phyloP scores from a whole-genome alignment of 2,888 invertebrate genomes.

The Dromius quadrimaculatus region DNA sequence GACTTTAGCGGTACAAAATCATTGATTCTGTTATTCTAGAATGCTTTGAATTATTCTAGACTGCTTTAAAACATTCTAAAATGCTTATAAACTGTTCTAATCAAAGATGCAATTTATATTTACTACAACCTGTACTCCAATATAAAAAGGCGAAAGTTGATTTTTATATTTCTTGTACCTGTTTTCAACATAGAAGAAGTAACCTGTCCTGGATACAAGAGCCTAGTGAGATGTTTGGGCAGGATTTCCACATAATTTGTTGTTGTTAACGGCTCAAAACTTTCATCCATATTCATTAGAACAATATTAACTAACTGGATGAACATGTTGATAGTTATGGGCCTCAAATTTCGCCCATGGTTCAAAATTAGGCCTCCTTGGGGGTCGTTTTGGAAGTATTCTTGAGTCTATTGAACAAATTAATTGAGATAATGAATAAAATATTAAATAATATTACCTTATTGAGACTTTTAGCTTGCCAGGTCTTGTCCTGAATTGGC shows the following conservation, averaged over 20 bases:
- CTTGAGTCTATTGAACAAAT: slow-evolving; percentile 29
- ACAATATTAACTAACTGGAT: slow-evolving; percentile 30
- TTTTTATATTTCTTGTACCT: no score
- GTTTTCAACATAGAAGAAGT: slow-evolving; percentile 37
- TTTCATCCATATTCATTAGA: slow-evolving; percentile 16
- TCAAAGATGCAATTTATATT: no score
- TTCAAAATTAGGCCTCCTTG: slow-evolving; percentile 7
- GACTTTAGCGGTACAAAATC: no score
- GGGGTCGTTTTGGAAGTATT: slow-evolving; percentile 21
- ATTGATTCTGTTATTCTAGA: no score
- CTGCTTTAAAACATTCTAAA: no score
- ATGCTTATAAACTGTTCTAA: no score
- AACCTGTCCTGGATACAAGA: slow-evolving; percentile 35
- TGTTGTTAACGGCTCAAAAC: slow-evolving; percentile 12
- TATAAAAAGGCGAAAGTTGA: no score
- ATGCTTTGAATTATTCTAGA: no score
- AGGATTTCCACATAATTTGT: slow-evolving; percentile 30
- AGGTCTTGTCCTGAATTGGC: slow-evolving; percentile 41
- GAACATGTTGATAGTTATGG: slow-evolving; percentile 39
- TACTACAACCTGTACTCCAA: no score
- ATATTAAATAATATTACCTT: slow-evolving; percentile 24
- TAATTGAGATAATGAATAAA: no score
- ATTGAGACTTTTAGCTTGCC: slow-evolving; percentile 23
- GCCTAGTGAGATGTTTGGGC: slow-evolving; percentile 1
- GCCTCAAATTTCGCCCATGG: slow-evolving; percentile 34